Base-by-base conservation (phyloP, 2,113 vertebrate species). In the Pachycephala philippinensis region DNA sequence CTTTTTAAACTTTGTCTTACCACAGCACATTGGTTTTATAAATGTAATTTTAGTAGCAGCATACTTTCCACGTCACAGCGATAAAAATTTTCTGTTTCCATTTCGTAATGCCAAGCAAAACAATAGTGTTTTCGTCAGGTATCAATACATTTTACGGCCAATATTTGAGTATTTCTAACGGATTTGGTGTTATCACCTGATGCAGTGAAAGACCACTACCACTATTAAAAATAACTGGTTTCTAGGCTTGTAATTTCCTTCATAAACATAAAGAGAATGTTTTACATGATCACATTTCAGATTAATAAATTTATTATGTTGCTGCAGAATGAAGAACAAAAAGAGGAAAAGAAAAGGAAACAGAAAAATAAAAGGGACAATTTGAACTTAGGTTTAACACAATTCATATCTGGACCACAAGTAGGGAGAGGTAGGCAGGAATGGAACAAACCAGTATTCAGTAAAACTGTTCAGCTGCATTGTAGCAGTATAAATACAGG, bases 321-420 rank as follows among this genome's bases (percentile, higher is more conserved):
- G 10, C 15, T 70, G 15, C 14, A 69, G 13, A 88, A 79, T 18
- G 3, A 66, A 64, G 14, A 4, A 63, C 45, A 65, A 33, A 24
- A 27, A 1, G 6, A 21, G 3, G 1, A 39, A 39, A 10, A 20
- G 9, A 44, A 70, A n/a, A 21, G 2, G 7, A 28, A 71, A 77
- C 49, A 0, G 1, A 49, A 87, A 63, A 35, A 20, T 26, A 24
- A 60, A 50, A 10, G 13, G 2, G 35, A 50, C 1, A 6, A 17
- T 39, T 45, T 68, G 11, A 13, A 33, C 31, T 28, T 71, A 57
- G 9, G 76, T 37, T 79, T 5, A 66, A 52, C 3, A 53, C 1
- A 75, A 59, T 22, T 68, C 8, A 10, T 26, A 12, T 53, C 45
- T 63, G 19, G 11, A 63, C 11, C 54, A 15, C 24, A 53, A 27